These are phyloP conservation scores for Dipodomys stephensi DNA, from an alignment of 2,113 vertebrate species.

Conservation along the genomic window DNA sequence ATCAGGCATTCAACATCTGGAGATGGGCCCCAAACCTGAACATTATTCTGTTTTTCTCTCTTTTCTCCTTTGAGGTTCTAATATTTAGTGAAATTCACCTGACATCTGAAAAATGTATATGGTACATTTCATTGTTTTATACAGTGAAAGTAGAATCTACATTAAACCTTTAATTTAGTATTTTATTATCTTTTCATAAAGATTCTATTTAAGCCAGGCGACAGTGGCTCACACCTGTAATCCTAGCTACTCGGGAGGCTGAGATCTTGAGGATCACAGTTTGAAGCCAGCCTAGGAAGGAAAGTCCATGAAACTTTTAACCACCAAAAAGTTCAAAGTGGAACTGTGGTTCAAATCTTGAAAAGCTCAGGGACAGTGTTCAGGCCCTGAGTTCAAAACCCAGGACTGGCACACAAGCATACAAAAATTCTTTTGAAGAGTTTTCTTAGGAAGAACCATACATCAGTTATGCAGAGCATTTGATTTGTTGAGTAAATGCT, in stretches of 20 bases:
- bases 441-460: not conserved
- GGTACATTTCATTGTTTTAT: slow-evolving; percentile 2
- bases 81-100: not conserved
- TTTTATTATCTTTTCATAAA: not conserved
- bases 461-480: not conserved
- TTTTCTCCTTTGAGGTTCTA: not conserved
- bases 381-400: too few species aligned
- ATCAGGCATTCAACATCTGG: not conserved
- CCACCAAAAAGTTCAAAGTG: too few species aligned
- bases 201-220: not conserved
- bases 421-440: not conserved
- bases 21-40: not conserved
- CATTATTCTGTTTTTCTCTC: not conserved
- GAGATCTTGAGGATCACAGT: too few species aligned
- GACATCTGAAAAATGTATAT: not conserved
- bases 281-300: too few species aligned
- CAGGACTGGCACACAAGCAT: too few species aligned
- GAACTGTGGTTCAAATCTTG: too few species aligned
- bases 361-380: too few species aligned
- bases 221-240: too few species aligned
- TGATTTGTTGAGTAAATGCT: not conserved
- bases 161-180: not conserved
- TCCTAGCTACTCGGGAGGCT: too few species aligned
- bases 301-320: too few species aligned
- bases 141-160: slow-evolving; percentile 1